Evolutionary conservation across 2,113 vertebrate genomes (phyloP), one percentile per base, ranked within the genome.

Genomic region (Ameiurus melas): DNA sequence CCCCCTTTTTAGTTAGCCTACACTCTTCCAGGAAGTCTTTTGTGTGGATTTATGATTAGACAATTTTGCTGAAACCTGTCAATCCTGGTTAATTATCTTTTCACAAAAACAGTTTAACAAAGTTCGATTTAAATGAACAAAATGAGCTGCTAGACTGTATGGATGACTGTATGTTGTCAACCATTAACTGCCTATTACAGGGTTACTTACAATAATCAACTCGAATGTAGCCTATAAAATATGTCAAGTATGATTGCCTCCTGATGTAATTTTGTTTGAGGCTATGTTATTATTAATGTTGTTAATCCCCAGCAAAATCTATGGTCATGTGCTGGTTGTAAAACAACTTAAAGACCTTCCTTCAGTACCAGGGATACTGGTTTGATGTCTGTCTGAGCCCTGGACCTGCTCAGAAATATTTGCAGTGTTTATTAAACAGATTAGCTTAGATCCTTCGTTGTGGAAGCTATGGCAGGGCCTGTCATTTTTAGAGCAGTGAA

Each of bases 401-500:
- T 47, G 39, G 39, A 25, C 36, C 71, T 75, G 36, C 9, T 3
- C 70, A 39, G 33, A 73, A 39, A 39, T 6, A 0, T n/a, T 78
- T 51, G 25, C 22, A 17, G 16, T 51, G 43, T 78, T 51, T n/a
- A 78, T 85, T 82, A 66, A 86, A 85, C 58, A 83, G 80, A 75
- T 87, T 87, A 82, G 60, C 75, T 84, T 88, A 83, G 81, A 88
- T 86, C 79, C 87, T 89, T 89, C 60, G 85, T 90, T 85, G 91
- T 88, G 86, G 85, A 75, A 55, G 27, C 66, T 78, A 84, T 10
- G 43, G 82, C 55, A 53, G 84, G 89, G 93, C 95, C 93, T 95
- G 91, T 94, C 96, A 94, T 94, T 91, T 95, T 95, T 47, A 33
- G 22, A 83, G 58, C 12, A 1, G 33, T 64, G 17, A 83, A 83